Evolutionary conservation across 23 tunicate genomes (phyloP).

Genomic region (Trididemnum nubilum): DNA sequence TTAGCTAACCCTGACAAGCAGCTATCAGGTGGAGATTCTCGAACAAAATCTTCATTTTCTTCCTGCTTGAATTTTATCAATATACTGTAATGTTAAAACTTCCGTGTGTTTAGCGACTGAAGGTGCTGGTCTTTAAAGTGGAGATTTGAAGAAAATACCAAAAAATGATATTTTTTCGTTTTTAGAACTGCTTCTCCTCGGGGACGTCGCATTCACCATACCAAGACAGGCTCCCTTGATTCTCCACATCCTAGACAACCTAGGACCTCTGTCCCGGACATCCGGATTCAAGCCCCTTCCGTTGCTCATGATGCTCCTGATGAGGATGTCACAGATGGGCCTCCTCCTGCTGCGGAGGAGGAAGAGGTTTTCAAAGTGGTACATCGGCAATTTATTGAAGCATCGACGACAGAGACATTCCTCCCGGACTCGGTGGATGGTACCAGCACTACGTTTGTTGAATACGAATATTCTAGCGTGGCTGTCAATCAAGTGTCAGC

Average conservation of each 20-base stretch:
- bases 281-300: neutral
- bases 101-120: too few relatives aligned
- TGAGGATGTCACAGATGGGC: conserved; percentile 1
- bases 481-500: too few relatives aligned
- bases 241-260: conserved; percentile 18
- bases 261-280: neutral
- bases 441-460: neutral
- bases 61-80: too few relatives aligned
- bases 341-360: neutral
- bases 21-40: too few relatives aligned
- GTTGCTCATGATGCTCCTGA: neutral
- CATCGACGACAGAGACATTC: neutral
- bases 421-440: neutral
- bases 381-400: too few relatives aligned
- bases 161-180: too few relatives aligned
- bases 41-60: too few relatives aligned
- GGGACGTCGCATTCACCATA: conserved; percentile 41
- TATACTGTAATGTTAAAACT: too few relatives aligned
- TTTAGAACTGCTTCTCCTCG: neutral
- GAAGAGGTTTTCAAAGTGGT: neutral
- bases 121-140: too few relatives aligned
- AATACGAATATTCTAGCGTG: too few relatives aligned
- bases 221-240: conserved; percentile 52
- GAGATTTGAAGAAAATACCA: too few relatives aligned
- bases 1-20: too few relatives aligned